Conservation (phyloP, 1,140 invertebrate species). For the Probaryconus sp. region DNA sequence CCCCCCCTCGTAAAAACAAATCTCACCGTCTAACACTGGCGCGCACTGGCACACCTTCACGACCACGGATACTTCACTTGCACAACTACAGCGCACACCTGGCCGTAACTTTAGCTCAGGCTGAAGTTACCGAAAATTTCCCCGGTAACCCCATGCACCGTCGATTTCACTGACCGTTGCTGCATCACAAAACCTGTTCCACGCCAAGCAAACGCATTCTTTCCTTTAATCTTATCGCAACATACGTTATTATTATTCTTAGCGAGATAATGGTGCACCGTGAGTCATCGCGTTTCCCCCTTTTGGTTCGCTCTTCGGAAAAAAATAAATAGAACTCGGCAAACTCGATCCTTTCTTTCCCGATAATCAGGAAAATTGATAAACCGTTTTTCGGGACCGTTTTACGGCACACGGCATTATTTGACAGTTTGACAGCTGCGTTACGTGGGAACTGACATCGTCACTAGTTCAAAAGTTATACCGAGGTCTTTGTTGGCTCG, state of each 20-base stretch:
- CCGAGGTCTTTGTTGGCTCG: slow-evolving; percentile 22
- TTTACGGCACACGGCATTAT: neutral
- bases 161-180: too few relatives aligned
- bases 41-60: neutral
- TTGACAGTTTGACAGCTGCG: neutral
- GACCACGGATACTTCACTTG: too few relatives aligned
- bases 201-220: neutral
- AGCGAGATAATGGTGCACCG: slow-evolving; percentile 11
- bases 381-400: too few relatives aligned
- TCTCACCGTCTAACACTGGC: slow-evolving; percentile 2
- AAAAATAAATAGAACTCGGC: too few relatives aligned
- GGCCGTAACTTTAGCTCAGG: too few relatives aligned
- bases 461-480: neutral
- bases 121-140: too few relatives aligned
- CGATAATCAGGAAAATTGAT: too few relatives aligned
- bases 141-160: too few relatives aligned
- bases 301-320: neutral
- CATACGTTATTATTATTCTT: slow-evolving; percentile 17
- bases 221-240: slow-evolving; percentile 20
- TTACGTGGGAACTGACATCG: neutral
- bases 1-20: too few relatives aligned
- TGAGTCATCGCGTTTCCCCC: slow-evolving; percentile 31
- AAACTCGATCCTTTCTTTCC: too few relatives aligned
- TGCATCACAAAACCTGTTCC: slow-evolving; percentile 13
- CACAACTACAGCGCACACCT: too few relatives aligned